Evolutionary conservation across 2,113 vertebrate species (phyloP).

Genomic region (Plestiodon gilberti): DNA sequence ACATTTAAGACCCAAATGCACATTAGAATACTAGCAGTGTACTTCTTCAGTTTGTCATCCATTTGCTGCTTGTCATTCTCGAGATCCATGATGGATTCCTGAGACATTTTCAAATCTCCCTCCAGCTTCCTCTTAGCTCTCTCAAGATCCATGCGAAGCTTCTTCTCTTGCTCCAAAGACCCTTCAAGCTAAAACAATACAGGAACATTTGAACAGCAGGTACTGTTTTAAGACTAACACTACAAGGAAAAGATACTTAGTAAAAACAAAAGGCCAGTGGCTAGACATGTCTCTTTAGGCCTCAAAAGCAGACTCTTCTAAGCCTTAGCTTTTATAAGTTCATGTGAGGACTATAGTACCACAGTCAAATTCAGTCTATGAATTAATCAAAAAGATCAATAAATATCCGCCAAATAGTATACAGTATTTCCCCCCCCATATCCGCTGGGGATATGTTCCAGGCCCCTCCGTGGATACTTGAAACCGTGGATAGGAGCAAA

Average conservation of each 20-base stretch:
- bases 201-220: neutral
- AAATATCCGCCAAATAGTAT: neutral
- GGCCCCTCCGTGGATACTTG: no score
- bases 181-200: slow-evolving; percentile 72
- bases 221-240: neutral
- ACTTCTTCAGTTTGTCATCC: slow-evolving; percentile 86
- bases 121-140: slow-evolving; percentile 82
- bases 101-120: slow-evolving; percentile 78
- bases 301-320: neutral
- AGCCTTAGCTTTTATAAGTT: neutral
- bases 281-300: neutral
- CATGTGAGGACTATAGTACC: neutral
- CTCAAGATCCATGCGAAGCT: slow-evolving; percentile 82
- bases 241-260: neutral
- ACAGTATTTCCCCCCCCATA: neutral
- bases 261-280: neutral
- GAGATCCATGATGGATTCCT: slow-evolving; percentile 76
- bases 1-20: slow-evolving; percentile 4
- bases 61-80: slow-evolving; percentile 78
- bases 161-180: slow-evolving; percentile 85
- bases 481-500: no score
- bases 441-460: no score
- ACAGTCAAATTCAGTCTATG: neutral
- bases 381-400: neutral
- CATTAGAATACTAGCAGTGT: neutral